A percentile compares a stretch with the other conserved stretches of the same genome.
phyloP scores from a whole-genome alignment of 2,888 invertebrate species.

The Chydorus sphaericus region DNA sequence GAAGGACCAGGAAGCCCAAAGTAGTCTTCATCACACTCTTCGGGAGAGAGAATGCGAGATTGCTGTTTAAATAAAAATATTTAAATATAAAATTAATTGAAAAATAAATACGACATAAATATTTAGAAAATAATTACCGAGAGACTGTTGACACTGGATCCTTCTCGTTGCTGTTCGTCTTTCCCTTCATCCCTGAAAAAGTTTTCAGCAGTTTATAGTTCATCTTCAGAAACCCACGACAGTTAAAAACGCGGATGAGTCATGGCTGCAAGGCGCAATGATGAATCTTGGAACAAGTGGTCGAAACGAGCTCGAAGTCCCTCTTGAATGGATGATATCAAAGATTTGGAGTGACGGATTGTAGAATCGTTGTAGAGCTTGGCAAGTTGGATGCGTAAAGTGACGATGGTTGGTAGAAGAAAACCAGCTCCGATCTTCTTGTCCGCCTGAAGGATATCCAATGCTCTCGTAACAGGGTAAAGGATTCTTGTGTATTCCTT shows the following conservation, averaged over 20 bases:
- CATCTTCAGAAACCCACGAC: neutral
- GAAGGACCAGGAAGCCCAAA: no score
- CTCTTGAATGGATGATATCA: neutral
- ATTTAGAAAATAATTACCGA: no score
- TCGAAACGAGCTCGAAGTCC: neutral
- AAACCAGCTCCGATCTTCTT: neutral
- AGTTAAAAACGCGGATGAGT: neutral
- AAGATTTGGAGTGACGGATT: neutral
- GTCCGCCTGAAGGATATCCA: neutral
- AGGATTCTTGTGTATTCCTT: neutral
- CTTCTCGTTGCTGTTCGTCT: no score
- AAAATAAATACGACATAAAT: no score
- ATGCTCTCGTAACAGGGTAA: neutral
- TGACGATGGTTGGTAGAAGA: neutral
- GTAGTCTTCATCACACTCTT: no score
- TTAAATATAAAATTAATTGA: no score
- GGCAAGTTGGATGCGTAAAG: neutral
- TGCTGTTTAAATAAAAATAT: no score
- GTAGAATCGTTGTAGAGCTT: neutral
- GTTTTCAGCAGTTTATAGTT: no score
- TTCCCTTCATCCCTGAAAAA: no score
- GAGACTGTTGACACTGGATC: no score
- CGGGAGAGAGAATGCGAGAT: no score
- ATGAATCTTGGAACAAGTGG: neutral
- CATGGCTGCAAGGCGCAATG: neutral